Percentiles rank a stretch among this genome's conserved stretches.
Evolutionary conservation across 2,113 vertebrate genomes (phyloP).

Genomic region (Gavialis gangeticus): DNA sequence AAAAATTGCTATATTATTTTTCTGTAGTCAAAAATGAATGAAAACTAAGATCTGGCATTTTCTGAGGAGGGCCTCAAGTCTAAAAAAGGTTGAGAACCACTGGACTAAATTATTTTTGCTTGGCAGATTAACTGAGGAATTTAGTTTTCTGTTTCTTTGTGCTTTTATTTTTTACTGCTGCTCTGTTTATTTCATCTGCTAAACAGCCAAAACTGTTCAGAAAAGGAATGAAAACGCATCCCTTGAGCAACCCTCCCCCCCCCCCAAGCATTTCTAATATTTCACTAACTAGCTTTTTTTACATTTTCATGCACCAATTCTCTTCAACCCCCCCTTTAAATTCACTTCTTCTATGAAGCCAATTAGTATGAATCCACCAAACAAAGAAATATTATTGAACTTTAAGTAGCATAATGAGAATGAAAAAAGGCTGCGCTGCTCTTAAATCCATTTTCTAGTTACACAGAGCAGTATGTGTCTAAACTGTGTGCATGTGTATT

Average conservation of each 20-base stretch:
- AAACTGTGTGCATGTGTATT: not conserved
- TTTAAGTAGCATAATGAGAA: not conserved
- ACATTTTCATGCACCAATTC: not conserved
- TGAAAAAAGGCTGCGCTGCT: not conserved
- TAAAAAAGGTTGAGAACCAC: too few relatives aligned
- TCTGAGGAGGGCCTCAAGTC: too few relatives aligned
- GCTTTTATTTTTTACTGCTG: not conserved
- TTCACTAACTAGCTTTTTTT: not conserved
- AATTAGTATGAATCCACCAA: not conserved
- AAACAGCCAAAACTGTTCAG: not conserved
- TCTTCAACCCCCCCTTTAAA: not conserved
- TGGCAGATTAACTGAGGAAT: constrained; percentile 20
- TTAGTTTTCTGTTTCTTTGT: not conserved
- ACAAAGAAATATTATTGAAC: not conserved
- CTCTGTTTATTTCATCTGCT: not conserved
- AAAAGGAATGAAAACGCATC: not conserved
- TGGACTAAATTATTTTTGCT: not conserved
- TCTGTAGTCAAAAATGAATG: too few relatives aligned
- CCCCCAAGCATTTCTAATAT: fast-evolving
- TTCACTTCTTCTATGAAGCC: not conserved
- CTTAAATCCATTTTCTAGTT: not conserved
- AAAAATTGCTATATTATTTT: too few relatives aligned
- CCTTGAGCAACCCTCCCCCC: fast-evolving
- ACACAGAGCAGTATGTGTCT: not conserved
- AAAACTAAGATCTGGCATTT: too few relatives aligned